These are phyloP conservation scores for Nibea albiflora DNA, from an alignment of 2,113 vertebrate species.

Conservation along the genomic window DNA sequence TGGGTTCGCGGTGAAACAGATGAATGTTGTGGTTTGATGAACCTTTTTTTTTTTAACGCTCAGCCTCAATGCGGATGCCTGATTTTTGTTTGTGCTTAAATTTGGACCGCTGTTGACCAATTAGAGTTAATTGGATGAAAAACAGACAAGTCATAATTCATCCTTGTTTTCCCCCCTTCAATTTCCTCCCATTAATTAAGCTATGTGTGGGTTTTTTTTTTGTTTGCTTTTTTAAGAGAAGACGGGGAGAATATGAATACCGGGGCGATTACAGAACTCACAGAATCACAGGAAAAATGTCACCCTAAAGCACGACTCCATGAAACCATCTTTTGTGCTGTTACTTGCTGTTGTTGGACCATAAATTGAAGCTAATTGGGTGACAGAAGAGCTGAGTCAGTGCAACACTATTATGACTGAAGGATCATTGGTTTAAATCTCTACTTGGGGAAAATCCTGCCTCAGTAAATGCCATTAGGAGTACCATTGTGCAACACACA, in stretches of 20 bases:
- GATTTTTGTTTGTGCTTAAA: slow-evolving; percentile 22
- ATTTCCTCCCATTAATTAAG: slow-evolving; percentile 31
- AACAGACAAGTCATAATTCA: slow-evolving; percentile 28
- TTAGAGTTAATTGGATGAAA: slow-evolving; percentile 34
- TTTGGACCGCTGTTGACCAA: slow-evolving; percentile 14
- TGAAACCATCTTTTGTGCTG: slow-evolving; percentile 36
- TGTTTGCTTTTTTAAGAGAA: slow-evolving; percentile 9
- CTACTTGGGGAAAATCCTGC: slow-evolving; percentile 59
- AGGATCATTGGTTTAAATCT: slow-evolving; percentile 60
- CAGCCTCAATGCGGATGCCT: slow-evolving; percentile 1
- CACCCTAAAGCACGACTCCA: slow-evolving; percentile 9
- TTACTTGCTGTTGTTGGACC: slow-evolving; percentile 42
- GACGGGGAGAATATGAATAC: neutral
- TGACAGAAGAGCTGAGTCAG: slow-evolving; percentile 53
- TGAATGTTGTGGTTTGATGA: neutral
- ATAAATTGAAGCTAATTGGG: slow-evolving; percentile 75
- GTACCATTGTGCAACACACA: slow-evolving; percentile 2
- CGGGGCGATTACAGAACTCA: slow-evolving; percentile 1
- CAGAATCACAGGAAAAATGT: slow-evolving; percentile 13
- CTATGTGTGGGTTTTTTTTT: slow-evolving; percentile 6
- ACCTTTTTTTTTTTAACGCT: slow-evolving; percentile 10
- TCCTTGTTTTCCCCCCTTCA: neutral
- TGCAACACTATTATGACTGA: slow-evolving; percentile 52
- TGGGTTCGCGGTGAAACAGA: neutral
- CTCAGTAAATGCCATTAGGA: slow-evolving; percentile 46